A percentile compares a stretch with the other conserved stretches of the same genome.
Conservation (phyloP, 2,113 vertebrate genomes). For the Callopanchax toddi region DNA sequence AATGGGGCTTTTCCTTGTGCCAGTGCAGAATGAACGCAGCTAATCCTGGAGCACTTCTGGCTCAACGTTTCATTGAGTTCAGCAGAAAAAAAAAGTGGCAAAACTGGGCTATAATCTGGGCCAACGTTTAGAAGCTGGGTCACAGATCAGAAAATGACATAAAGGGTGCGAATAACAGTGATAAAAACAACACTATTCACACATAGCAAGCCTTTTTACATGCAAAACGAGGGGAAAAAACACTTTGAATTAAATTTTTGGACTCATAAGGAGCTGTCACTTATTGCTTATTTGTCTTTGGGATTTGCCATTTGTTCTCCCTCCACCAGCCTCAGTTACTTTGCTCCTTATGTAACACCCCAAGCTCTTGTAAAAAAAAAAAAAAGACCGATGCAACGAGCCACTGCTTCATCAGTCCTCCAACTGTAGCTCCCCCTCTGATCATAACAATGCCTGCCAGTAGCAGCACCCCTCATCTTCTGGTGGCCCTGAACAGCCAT, state of each 20-base stretch:
- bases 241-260: constrained; percentile 9
- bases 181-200: not conserved
- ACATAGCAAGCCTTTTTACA: no score
- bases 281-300: constrained; percentile 45
- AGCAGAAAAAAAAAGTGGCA: constrained; percentile 32
- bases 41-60: constrained; percentile 8
- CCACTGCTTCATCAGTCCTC: constrained; percentile 56
- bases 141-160: constrained; percentile 38
- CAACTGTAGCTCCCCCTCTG: constrained; percentile 51
- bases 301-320: constrained; percentile 50
- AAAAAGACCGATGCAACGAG: constrained; percentile 48
- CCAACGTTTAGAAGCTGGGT: constrained; percentile 33
- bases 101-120: constrained; percentile 69
- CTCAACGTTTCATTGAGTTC: constrained; percentile 38
- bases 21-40: constrained; percentile 32
- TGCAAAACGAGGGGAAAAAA: not conserved
- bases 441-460: constrained; percentile 51
- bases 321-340: constrained; percentile 36
- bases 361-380: constrained; percentile 69
- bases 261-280: constrained; percentile 15
- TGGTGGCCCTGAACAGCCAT: constrained; percentile 40
- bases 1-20: constrained; percentile 23
- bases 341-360: constrained; percentile 62
- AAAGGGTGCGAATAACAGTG: constrained; percentile 31
- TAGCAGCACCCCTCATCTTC: constrained; percentile 44